A percentile compares a stretch with the other conserved stretches of the same genome.
Evolutionary conservation across 2,113 vertebrate genomes (phyloP).

Genomic region (Leptosomus discolor): DNA sequence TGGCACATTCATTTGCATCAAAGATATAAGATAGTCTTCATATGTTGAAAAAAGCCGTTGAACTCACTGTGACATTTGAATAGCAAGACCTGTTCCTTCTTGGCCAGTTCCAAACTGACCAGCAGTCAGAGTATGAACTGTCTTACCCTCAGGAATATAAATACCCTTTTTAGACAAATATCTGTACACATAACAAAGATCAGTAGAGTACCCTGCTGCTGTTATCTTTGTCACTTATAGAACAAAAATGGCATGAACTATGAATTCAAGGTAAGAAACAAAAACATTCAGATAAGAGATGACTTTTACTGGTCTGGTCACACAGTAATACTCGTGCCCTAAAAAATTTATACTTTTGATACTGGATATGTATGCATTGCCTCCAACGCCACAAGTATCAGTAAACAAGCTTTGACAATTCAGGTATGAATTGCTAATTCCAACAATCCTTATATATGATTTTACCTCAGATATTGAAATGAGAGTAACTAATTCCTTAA

Average conservation of each 20-base stretch:
- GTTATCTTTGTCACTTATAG: background rate
- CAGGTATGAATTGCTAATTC: background rate
- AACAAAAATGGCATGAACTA: background rate
- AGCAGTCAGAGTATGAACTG: background rate
- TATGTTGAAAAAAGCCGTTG: background rate
- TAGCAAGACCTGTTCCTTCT: background rate
- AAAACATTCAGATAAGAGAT: background rate
- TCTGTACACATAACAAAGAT: background rate
- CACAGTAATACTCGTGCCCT: background rate
- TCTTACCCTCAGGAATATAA: background rate
- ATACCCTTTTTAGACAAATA: background rate
- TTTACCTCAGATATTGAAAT: background rate
- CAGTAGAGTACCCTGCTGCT: background rate
- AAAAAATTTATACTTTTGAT: background rate
- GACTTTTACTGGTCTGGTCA: background rate
- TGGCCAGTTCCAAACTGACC: no score
- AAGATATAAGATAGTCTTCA: background rate
- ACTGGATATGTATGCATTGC: background rate
- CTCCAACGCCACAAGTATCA: background rate
- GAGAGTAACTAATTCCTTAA: background rate
- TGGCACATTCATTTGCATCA: background rate
- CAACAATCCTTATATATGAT: background rate
- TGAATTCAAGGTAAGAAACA: background rate
- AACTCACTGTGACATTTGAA: background rate
- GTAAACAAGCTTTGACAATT: background rate